Evolutionary conservation across 2,888 invertebrate genomes (phyloP).

Genomic region (Zygaena filipendulae): DNA sequence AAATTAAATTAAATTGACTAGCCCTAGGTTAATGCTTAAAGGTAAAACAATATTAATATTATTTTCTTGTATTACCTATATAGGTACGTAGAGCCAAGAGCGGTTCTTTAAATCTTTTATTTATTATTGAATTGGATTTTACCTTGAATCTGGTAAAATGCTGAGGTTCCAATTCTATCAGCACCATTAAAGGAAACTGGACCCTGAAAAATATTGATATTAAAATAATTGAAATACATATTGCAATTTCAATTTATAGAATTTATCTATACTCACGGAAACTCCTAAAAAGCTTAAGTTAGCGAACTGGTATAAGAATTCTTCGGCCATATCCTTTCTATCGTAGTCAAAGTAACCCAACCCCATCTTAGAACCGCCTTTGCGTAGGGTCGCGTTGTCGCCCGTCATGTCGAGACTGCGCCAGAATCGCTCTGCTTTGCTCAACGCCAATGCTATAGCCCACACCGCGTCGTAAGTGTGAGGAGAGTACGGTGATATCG

Average conservation of each 20-base stretch:
- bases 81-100: too few species aligned
- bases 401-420: constrained; percentile 30
- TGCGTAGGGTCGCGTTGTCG: constrained; percentile 24
- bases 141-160: constrained; percentile 91
- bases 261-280: constrained; percentile 76
- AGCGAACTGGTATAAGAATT: constrained; percentile 77
- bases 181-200: constrained; percentile 90
- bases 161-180: constrained; percentile 87
- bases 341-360: constrained; percentile 78
- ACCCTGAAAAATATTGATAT: constrained; percentile 70
- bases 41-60: too few species aligned
- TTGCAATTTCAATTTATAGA: neutral
- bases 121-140: too few species aligned
- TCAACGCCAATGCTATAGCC: constrained; percentile 85
- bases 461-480: constrained; percentile 93
- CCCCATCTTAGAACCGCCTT: constrained; percentile 24
- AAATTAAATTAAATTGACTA: too few species aligned
- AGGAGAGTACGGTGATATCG: constrained; percentile 76
- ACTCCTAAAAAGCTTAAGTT: constrained; percentile 84
- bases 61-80: too few species aligned
- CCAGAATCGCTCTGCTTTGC: constrained; percentile 71
- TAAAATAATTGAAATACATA: neutral
- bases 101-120: too few species aligned
- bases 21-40: too few species aligned
- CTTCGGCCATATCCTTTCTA: constrained; percentile 76